phyloP scores from a whole-genome alignment of 2,797 vertebrate genomes.

The Rhynchonycteris naso region DNA sequence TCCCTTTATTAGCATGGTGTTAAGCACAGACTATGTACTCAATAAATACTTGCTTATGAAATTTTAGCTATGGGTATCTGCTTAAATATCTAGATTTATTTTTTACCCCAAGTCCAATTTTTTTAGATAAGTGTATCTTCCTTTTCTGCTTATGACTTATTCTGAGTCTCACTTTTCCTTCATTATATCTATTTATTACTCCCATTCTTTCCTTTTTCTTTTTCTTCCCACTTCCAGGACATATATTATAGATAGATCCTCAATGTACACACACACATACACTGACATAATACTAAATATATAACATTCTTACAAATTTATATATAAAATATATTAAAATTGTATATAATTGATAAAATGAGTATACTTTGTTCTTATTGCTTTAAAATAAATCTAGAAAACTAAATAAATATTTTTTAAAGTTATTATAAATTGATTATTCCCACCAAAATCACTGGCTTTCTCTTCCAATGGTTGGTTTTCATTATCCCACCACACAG shows the following conservation, averaged over 20 bases:
- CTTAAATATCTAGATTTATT: not conserved
- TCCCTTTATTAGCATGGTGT: not conserved
- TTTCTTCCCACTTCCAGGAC: not conserved
- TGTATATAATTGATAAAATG: not conserved
- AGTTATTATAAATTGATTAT: conserved; percentile 34
- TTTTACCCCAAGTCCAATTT: not conserved
- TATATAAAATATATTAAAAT: conserved; percentile 5
- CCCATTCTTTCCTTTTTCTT: not conserved
- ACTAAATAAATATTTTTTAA: not conserved
- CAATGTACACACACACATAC: not conserved
- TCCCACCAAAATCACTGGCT: not conserved
- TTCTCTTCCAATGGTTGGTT: conserved; percentile 12
- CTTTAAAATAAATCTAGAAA: conserved; percentile 36
- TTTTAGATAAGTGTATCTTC: not conserved
- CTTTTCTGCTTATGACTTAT: not conserved
- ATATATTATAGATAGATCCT: too few species aligned
- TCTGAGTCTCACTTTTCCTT: not conserved
- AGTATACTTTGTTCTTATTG: not conserved
- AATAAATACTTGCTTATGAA: not conserved
- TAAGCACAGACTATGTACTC: not conserved
- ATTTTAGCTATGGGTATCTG: not conserved
- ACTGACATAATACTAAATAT: not conserved
- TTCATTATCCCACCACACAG: not conserved
- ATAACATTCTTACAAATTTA: not conserved
- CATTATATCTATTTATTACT: conserved; percentile 25